These are phyloP conservation scores for Dorcus parallelipipedus DNA, from an alignment of 2,888 invertebrate genomes.

Conservation along the genomic window DNA sequence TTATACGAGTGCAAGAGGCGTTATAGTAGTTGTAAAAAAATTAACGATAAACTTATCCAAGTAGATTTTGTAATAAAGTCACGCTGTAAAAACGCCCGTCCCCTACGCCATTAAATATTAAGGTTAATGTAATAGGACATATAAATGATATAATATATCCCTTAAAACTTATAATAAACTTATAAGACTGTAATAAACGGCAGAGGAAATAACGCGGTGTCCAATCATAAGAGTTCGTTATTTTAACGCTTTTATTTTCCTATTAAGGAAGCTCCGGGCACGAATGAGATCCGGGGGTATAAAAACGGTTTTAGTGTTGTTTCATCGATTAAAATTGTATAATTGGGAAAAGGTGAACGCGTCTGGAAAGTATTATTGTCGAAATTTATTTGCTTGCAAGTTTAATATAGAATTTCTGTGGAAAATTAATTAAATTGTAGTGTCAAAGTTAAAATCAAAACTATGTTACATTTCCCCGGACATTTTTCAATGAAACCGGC, in stretches of 20 bases:
- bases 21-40: no score
- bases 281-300: constrained; percentile 11
- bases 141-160: constrained; percentile 15
- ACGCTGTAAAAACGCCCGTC: no score
- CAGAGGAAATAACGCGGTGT: constrained; percentile 24
- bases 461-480: no score
- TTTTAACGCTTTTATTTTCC: constrained; percentile 30
- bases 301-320: constrained; percentile 17
- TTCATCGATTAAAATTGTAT: constrained; percentile 10
- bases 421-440: no score
- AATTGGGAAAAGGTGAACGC: not conserved
- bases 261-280: constrained; percentile 22
- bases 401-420: no score
- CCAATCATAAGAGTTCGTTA: constrained; percentile 27
- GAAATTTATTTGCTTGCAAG: no score
- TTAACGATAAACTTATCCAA: no score
- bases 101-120: not conserved
- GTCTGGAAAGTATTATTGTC: no score
- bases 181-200: constrained; percentile 28
- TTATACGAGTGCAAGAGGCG: no score
- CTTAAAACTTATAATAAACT: constrained; percentile 29
- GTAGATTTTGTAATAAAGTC: no score
- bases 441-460: no score
- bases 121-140: constrained; percentile 3
- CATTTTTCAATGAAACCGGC: not conserved